Evolutionary conservation across 1,140 invertebrate species (phyloP).

Genomic region (Lordiphosa clarofinis): DNA sequence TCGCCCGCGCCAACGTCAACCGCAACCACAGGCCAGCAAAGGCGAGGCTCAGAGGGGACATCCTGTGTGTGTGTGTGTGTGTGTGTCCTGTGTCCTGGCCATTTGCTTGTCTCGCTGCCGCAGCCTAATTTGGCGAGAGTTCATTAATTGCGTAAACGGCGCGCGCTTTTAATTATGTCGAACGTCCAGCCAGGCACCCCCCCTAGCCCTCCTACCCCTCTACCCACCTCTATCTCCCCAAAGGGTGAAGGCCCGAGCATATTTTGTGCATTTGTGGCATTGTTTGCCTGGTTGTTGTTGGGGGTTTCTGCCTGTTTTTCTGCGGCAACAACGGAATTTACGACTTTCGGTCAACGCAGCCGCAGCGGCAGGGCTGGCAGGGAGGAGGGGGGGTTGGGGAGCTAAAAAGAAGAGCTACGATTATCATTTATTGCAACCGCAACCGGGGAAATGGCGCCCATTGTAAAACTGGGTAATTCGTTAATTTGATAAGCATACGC

Average conservation of each 20-base stretch:
- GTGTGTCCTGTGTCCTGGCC: conserved; percentile 37
- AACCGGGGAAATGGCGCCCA: conserved; percentile 42
- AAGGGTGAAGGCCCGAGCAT: conserved; percentile 22
- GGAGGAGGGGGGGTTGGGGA: conserved; percentile 1
- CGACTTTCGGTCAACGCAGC: conserved; percentile 67
- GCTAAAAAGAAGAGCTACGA: conserved; percentile 29
- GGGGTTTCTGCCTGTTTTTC: conserved; percentile 53
- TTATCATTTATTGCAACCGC: conserved; percentile 77
- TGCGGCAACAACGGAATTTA: conserved; percentile 70
- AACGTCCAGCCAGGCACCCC: conserved; percentile 30
- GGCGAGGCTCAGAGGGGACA: conserved; percentile 5
- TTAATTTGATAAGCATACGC: conserved; percentile 77
- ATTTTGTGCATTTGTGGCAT: conserved; percentile 76
- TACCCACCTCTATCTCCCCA: too few relatives aligned
- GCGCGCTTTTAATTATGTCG: conserved; percentile 77
- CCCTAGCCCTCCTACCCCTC: too few relatives aligned
- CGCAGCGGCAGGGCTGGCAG: conserved; percentile 43
- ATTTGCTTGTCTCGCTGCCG: conserved; percentile 71
- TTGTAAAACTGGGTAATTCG: conserved; percentile 65
- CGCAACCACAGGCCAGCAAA: conserved; percentile 46
- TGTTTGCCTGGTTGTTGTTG: conserved; percentile 65
- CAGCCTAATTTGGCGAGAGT: conserved; percentile 77
- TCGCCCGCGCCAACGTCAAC: conserved; percentile 39
- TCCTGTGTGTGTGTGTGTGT: conserved; percentile 1
- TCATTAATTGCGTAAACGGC: conserved; percentile 78